phyloP scores from a whole-genome alignment of 2,797 vertebrate genomes.

The Lycodopsis pacificus region DNA sequence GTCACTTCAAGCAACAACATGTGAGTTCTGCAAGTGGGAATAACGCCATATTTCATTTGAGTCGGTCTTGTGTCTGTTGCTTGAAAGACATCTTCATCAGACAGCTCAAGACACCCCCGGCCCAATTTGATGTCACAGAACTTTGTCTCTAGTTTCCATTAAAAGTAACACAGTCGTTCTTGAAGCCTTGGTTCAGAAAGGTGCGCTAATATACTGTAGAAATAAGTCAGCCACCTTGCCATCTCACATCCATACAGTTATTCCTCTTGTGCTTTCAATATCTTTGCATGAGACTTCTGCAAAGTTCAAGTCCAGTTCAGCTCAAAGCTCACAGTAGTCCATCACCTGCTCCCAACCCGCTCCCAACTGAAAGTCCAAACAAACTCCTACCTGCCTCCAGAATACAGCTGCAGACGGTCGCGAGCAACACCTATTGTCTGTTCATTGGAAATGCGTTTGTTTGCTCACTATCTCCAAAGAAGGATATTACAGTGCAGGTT shows the following conservation, averaged over 20 bases:
- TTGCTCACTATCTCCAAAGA: constrained; percentile 38
- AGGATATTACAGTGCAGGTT: constrained; percentile 38
- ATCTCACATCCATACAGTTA: neutral
- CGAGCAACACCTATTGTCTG: constrained; percentile 27
- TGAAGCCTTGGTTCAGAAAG: neutral
- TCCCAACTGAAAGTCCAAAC: constrained; percentile 16
- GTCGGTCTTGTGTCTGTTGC: neutral
- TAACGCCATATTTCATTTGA: neutral
- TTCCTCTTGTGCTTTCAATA: neutral
- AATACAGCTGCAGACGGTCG: neutral
- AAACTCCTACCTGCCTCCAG: constrained; percentile 1
- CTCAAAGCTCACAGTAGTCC: neutral
- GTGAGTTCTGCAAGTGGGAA: neutral
- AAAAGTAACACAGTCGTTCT: neutral
- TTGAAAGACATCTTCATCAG: constrained; percentile 3
- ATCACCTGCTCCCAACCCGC: no score
- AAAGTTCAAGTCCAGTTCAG: constrained; percentile 12
- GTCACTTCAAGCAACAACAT: neutral
- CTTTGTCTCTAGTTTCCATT: neutral
- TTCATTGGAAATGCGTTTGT: constrained; percentile 46
- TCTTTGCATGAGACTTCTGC: neutral
- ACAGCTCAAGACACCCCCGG: neutral
- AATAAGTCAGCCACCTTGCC: neutral
- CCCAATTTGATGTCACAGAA: neutral
- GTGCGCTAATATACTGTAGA: neutral